These are phyloP conservation scores for Melanotaenia nigrans DNA, from an alignment of 2,797 vertebrate species.

Conservation along the genomic window DNA sequence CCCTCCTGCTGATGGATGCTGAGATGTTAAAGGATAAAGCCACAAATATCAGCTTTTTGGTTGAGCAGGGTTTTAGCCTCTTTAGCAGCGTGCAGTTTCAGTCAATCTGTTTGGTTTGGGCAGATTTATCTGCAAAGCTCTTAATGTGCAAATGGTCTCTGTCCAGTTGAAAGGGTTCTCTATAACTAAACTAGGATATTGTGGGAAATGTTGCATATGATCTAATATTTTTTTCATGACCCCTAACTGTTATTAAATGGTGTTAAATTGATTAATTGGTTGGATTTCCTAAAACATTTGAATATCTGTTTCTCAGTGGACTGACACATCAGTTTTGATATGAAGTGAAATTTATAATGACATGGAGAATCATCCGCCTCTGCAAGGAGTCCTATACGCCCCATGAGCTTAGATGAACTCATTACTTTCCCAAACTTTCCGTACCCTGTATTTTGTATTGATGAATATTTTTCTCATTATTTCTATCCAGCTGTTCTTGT, in stretches of 20 bases:
- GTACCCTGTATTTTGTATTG: neutral
- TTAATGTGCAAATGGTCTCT: conserved; percentile 27
- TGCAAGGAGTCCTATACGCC: neutral
- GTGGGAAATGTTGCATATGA: neutral
- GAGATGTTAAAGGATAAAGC: conserved; percentile 50
- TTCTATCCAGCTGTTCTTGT: too few relatives aligned
- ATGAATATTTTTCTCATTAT: neutral
- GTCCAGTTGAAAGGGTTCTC: conserved; percentile 3
- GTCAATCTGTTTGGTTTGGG: neutral
- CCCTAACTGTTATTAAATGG: neutral
- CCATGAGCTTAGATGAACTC: neutral
- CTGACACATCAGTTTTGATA: neutral
- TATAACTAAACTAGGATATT: neutral
- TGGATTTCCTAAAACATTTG: neutral
- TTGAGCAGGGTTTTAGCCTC: conserved; percentile 5
- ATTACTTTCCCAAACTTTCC: neutral
- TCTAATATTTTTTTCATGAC: neutral
- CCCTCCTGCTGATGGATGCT: conserved; percentile 49
- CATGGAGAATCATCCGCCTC: neutral
- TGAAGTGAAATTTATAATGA: neutral
- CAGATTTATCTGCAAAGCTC: conserved; percentile 10
- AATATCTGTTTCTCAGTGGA: neutral
- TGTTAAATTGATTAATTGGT: neutral
- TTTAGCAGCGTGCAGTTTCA: conserved; percentile 1
- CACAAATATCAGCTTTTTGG: conserved; percentile 31